These are phyloP conservation scores for Ictalurus furcatus DNA, from an alignment of 2,113 vertebrate genomes.

Conservation along the genomic window DNA sequence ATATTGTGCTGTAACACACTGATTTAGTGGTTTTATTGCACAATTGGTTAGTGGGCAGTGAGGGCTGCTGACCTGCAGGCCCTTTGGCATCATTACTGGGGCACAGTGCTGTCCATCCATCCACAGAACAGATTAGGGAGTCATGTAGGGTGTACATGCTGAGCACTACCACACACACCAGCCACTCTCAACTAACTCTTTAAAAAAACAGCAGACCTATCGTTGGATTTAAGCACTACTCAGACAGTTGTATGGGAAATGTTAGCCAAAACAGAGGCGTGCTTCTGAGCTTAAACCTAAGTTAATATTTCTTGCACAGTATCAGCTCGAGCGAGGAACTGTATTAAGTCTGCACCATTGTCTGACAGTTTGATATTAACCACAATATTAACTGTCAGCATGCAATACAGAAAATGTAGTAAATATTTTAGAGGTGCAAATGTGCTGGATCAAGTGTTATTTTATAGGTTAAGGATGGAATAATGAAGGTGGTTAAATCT, in stretches of 20 bases:
- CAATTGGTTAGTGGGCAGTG: slow-evolving; percentile 18
- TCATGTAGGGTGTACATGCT: slow-evolving; percentile 14
- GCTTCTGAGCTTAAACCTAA: neutral
- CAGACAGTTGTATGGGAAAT: neutral
- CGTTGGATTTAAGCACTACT: neutral
- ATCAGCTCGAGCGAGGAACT: neutral
- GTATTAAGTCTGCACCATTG: neutral
- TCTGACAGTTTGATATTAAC: neutral
- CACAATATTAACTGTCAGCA: neutral
- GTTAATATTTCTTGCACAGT: neutral
- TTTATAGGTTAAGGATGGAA: neutral
- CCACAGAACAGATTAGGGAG: slow-evolving; percentile 34
- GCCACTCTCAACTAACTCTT: slow-evolving; percentile 13
- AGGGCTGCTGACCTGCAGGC: slow-evolving; percentile 30
- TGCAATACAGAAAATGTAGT: neutral
- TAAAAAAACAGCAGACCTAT: slow-evolving; percentile 14
- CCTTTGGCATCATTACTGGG: slow-evolving; percentile 46
- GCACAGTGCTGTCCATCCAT: slow-evolving; percentile 41
- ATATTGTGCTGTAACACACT: slow-evolving; percentile 26
- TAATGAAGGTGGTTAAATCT: neutral
- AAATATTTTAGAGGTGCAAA: neutral
- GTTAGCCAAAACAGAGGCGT: neutral
- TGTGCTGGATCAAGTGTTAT: neutral
- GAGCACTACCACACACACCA: slow-evolving; percentile 11
- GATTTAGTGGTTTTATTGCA: slow-evolving; percentile 11